Conservation (phyloP, 1,140 invertebrate genomes). For the Drosophila simulans region DNA sequence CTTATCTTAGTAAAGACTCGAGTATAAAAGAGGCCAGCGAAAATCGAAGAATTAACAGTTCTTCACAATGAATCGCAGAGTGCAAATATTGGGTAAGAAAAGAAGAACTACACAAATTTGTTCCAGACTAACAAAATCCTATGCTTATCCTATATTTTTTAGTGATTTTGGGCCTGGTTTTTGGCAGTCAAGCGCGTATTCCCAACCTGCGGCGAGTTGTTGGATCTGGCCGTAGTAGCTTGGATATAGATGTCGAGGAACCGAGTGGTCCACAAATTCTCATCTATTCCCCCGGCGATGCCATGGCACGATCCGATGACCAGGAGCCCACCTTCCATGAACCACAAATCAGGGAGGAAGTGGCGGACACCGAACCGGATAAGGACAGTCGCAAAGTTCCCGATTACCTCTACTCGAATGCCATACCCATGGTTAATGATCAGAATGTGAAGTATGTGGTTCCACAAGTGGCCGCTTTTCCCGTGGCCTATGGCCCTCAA, state of each 20-base stretch:
- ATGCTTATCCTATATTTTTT: neutral
- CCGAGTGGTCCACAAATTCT: slow-evolving; percentile 49
- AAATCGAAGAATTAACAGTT: slow-evolving; percentile 28
- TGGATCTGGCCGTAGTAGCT: slow-evolving; percentile 31
- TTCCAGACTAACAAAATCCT: neutral
- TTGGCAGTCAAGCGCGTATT: slow-evolving; percentile 29
- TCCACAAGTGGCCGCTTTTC: slow-evolving; percentile 58
- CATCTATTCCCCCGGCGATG: slow-evolving; percentile 38
- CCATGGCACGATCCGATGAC: slow-evolving; percentile 17
- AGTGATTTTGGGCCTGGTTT: slow-evolving; percentile 43
- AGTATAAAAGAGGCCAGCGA: slow-evolving; percentile 51
- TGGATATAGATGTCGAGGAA: slow-evolving; percentile 8
- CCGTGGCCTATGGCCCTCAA: slow-evolving; percentile 56
- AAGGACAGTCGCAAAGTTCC: slow-evolving; percentile 76
- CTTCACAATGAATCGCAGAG: slow-evolving; percentile 33
- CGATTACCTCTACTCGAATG: slow-evolving; percentile 73
- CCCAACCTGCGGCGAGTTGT: slow-evolving; percentile 21
- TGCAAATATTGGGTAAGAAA: slow-evolving; percentile 52
- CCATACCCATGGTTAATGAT: slow-evolving; percentile 74
- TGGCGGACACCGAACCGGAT: slow-evolving; percentile 26
- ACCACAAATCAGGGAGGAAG: slow-evolving; percentile 60
- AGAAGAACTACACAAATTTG: neutral
- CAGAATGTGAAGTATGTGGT: slow-evolving; percentile 70
- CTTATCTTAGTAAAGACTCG: slow-evolving; percentile 18
- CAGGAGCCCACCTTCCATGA: slow-evolving; percentile 52